Percentiles rank a stretch among this genome's conserved stretches.
These are phyloP conservation scores for Stegana nigrithorax DNA, from an alignment of 2,888 invertebrate genomes.

Conservation along the genomic window DNA sequence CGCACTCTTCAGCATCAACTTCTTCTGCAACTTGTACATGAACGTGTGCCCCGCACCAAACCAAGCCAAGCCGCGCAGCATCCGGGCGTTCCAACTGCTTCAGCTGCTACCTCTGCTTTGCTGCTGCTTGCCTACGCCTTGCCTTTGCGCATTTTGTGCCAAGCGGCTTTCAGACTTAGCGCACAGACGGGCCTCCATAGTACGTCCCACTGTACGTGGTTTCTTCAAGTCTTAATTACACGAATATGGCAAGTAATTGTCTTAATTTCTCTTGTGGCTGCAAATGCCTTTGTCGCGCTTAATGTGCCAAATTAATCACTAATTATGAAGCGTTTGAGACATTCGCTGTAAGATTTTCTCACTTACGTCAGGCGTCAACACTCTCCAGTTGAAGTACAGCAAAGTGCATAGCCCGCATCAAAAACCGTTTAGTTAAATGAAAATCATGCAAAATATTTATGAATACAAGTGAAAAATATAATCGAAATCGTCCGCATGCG, in stretches of 20 bases:
- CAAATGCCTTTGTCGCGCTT: background rate
- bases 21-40: background rate
- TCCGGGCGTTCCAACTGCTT: background rate
- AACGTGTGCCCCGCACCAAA: background rate
- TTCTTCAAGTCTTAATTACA: conserved; percentile 8
- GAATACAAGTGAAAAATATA: too few relatives aligned
- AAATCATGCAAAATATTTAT: too few relatives aligned
- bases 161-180: background rate
- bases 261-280: background rate
- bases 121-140: background rate
- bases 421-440: too few relatives aligned
- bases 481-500: too few relatives aligned
- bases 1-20: background rate
- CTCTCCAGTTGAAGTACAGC: too few relatives aligned
- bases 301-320: background rate
- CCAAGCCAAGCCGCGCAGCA: too few relatives aligned
- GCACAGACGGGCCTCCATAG: background rate
- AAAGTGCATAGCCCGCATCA: too few relatives aligned
- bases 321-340: too few relatives aligned
- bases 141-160: background rate
- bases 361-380: too few relatives aligned
- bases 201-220: background rate
- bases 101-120: background rate
- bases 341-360: too few relatives aligned
- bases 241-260: conserved; percentile 11